Evolutionary conservation across 1,140 invertebrate species (phyloP).

Genomic region (Halictus rubicundus): DNA sequence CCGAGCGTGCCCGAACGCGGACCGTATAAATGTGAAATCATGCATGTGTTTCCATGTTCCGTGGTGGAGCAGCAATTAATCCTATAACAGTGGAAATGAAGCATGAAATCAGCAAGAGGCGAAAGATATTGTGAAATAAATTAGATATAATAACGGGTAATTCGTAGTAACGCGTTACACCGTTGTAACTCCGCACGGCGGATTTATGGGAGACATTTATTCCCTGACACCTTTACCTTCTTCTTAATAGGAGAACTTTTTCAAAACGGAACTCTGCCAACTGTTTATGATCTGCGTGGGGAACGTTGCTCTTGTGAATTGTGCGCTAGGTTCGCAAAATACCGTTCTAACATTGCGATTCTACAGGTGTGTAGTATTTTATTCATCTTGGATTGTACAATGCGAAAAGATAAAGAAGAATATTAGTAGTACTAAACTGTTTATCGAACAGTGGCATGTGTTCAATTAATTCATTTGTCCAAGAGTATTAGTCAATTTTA

Average conservation of each 20-base stretch:
- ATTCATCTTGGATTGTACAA: no score
- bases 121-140: conserved; percentile 59
- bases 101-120: conserved; percentile 31
- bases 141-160: conserved; percentile 54
- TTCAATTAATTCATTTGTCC: no score
- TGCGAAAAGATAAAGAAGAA: no score
- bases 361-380: no score
- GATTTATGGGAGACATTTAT: conserved; percentile 43
- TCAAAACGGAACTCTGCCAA: background rate
- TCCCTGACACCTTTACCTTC: background rate
- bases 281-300: background rate
- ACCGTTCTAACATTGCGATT: no score
- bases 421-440: no score
- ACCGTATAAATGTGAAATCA: conserved; percentile 26
- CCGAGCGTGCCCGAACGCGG: background rate
- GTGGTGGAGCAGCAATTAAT: conserved; percentile 46
- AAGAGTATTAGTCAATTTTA: no score
- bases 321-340: background rate
- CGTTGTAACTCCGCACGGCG: conserved; percentile 5
- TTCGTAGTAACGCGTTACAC: conserved; percentile 39
- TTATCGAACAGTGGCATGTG: no score
- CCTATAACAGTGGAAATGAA: conserved; percentile 45
- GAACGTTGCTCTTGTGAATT: background rate
- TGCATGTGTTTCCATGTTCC: background rate
- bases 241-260: background rate